phyloP scores from a whole-genome alignment of 1,140 invertebrate species.

The Gyrodactylus bullatarudis region DNA sequence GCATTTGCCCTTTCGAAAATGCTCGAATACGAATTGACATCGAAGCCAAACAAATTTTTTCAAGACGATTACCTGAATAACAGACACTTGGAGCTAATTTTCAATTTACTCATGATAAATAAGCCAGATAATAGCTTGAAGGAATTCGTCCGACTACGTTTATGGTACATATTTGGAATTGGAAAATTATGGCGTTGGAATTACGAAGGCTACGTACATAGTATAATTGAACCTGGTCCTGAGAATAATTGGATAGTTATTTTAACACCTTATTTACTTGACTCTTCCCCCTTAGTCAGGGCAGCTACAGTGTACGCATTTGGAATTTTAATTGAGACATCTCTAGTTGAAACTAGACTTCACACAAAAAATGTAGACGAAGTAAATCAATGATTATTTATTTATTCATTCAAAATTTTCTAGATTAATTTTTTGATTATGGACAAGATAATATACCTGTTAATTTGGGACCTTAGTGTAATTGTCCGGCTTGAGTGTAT shows the following conservation, averaged over 20 bases:
- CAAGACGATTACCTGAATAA: not conserved
- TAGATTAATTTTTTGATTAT: not conserved
- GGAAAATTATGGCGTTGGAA: not conserved
- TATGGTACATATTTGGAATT: not conserved
- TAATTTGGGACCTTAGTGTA: not conserved
- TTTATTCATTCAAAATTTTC: not conserved
- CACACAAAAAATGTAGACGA: not conserved
- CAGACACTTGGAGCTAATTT: not conserved
- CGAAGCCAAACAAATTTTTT: not conserved
- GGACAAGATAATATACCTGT: not conserved
- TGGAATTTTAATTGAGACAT: not conserved
- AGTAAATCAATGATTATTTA: not conserved
- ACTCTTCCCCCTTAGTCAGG: not conserved
- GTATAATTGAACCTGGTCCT: not conserved
- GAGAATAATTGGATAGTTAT: not conserved
- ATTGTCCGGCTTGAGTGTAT: not conserved
- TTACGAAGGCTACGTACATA: not conserved
- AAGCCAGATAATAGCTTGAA: not conserved
- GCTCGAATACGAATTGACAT: not conserved
- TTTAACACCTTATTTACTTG: not conserved
- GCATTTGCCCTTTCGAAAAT: not conserved
- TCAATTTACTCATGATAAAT: not conserved
- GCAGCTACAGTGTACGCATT: not conserved
- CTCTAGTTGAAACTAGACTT: not conserved
- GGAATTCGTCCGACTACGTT: not conserved